Evolutionary conservation across 2,797 vertebrate species (phyloP), one percentile per base, ranked within the genome.

Genomic region (Australoheros facetus): DNA sequence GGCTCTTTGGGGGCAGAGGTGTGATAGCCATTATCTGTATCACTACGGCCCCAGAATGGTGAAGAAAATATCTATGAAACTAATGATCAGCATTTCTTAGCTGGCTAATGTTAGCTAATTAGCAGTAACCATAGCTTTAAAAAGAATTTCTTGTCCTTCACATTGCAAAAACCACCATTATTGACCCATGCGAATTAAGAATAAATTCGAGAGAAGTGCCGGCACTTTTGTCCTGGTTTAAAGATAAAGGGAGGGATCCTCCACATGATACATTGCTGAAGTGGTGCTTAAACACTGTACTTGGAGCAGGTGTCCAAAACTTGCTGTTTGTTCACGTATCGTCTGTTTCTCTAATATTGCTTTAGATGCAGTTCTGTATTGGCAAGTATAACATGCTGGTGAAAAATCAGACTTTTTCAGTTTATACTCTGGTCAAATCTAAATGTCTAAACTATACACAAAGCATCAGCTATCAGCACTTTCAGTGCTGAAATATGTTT

Each of bases 401-500:
- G 3, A 26, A 51, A 66, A 69, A 69, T 69, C 42, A 0, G 2
- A 51, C 48, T 51, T n/a, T 51, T 28, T 13, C 26, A 51, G 26
- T 69, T 69, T 51, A 51, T 30, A 32, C 30, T 51, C 17, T 69
- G 17, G 64, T 69, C 26, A 69, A 69, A 69, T 69, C 42, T 30
- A 30, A 66, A 62, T 0, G 2, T 73, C n/a, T 60, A 42, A 23
- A 62, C 70, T 53, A 42, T 53, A 10, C 4, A 56, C 1, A 34
- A 48, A 45, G 32, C 28, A 64, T 73, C 28, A 53, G 42, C 26
- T 32, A 69, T 17, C 45, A 53, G 64, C 17, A 32, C 64, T 69
- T 69, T 84, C 54, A 28, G 30, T 17, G 19, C 45, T 71, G 28
- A 76, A 80, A 84, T 80, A 74, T 79, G 69, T 75, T 83, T 80